Base-by-base conservation (phyloP, 2,888 invertebrate species). In the Scrobipalpa costella region DNA sequence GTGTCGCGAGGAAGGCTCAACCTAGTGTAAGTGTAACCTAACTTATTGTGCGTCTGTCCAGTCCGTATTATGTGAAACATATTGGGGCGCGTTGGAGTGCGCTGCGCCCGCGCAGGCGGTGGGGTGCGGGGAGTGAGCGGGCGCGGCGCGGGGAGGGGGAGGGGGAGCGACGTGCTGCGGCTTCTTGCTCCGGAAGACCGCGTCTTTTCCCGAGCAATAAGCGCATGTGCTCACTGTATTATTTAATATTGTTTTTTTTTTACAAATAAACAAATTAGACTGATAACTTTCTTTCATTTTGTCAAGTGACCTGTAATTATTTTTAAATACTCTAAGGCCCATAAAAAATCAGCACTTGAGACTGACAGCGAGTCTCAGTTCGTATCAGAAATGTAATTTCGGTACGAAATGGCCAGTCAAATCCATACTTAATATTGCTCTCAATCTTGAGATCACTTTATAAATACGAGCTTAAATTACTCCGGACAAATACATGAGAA, bases 141-240 rank as follows among this genome's bases (percentile, higher is more conserved):
- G 27, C 40, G 68, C 63, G 8, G 55, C 1, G 34, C 61, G 64
- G 63, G 64, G 65, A 67, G 59, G 68, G 68, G 65, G 62, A 15
- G 40, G 36, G 13, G 52, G 27, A 27, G 55, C 55, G 63, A 57
- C 60, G 27, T 44, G 36, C 52, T 83, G 85, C 82, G 71, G 81
- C 90, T 88, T 88, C 85, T 91, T 90, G 90, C 90, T 88, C 90
- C 90, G 90, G 90, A 91, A 91, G 90, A 91, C 90, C 74, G 72
- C 71, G 71, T 80, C 89, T 91, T 91, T 91, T 90, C 91, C 91
- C 88, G 88, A 78, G 89, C 89, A 91, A 90, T 83, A 88, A 90
- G 90, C 86, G 85, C 86, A 85, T 78, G 77, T 83, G 85, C 84
- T 87, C 83, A 85, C 77, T 86, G 80, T 86, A 85, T 88, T 84